Evolutionary conservation across 2,113 vertebrate genomes (phyloP), one percentile per base, ranked within the genome.

Genomic region (Macrotis lagotis): DNA sequence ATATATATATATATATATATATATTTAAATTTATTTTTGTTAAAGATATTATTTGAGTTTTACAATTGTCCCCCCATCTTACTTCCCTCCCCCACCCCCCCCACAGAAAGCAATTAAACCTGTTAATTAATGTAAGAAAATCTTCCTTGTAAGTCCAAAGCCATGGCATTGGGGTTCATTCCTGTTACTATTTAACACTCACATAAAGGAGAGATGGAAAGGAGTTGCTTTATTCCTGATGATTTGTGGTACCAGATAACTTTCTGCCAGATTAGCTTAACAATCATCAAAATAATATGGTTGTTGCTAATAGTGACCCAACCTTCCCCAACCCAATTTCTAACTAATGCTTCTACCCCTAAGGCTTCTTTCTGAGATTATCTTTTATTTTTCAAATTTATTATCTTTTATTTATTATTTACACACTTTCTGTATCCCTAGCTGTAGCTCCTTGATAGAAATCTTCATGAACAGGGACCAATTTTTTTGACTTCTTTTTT

Each of bases 161-260:
- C n/a, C 0, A 2, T 5, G 0, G 50, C 0, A 8, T 37, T 2
- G 50, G 11, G 7, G 6, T 0, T 2, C 3, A 0, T 0, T 47
- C 91, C 90, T 90, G 8, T 16, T 8, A 91, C 22, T 91, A 24
- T 0, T 31, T 44, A 16, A 19, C 6, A 0, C 90, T 12, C 31
- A 25, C 48, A 48, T 1, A 48, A 44, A 83, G 88, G n/a, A 50
- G 52, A 90, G n/a, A 51, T 1, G 0, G 31, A 0, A 3, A 0
- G 8, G 0, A 0, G 47, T 0, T 3, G 93, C 37, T 37, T 44
- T 1, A 44, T 22, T 83, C 6, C 37, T 44, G 37, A 44, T 83
- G 16, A 19, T 6, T 44, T 22, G 31, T 37, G 37, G 5, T 3
- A 7, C 19, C n/a, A 44, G 19, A 22, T 83, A 7, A 44, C n/a